A percentile compares a stretch with the other conserved stretches of the same genome.
phyloP scores from a whole-genome alignment of 2,888 invertebrate species.

The Andrena chrysosceles region DNA sequence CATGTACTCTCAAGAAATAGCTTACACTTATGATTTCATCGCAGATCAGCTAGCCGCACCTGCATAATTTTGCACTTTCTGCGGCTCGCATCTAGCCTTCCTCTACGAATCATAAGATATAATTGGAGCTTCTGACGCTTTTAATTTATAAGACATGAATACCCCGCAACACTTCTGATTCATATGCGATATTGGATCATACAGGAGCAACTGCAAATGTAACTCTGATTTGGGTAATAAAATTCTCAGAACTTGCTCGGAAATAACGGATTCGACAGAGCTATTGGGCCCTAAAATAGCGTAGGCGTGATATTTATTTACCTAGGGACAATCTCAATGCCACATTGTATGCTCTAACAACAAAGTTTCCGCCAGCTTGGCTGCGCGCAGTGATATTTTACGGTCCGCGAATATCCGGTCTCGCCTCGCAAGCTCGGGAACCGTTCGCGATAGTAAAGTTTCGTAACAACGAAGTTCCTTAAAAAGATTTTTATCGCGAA shows the following conservation, averaged over 20 bases:
- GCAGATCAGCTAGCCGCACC: slow-evolving; percentile 12
- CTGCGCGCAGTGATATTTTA: slow-evolving; percentile 58
- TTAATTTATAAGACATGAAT: not conserved
- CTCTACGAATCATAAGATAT: not conserved
- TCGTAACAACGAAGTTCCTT: slow-evolving; percentile 51
- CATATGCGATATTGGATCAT: not conserved
- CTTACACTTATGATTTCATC: slow-evolving; percentile 19
- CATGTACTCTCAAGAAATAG: not conserved
- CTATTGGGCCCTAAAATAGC: not conserved
- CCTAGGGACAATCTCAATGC: not conserved
- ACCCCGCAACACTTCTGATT: not conserved
- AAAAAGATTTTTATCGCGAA: slow-evolving; percentile 48
- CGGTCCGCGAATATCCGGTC: slow-evolving; percentile 55
- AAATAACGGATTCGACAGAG: not conserved
- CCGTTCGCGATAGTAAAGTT: slow-evolving; percentile 41
- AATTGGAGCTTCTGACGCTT: not conserved
- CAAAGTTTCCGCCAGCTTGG: slow-evolving; percentile 11
- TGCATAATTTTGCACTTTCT: slow-evolving; percentile 16
- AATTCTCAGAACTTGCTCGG: not conserved
- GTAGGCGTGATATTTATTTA: not conserved
- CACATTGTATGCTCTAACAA: not conserved
- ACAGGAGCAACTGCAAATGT: not conserved
- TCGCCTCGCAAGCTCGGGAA: slow-evolving; percentile 22
- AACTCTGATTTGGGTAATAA: not conserved
- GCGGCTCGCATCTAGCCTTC: not conserved